Conservation (phyloP, 2,797 vertebrate species). For the Pterois miles region DNA sequence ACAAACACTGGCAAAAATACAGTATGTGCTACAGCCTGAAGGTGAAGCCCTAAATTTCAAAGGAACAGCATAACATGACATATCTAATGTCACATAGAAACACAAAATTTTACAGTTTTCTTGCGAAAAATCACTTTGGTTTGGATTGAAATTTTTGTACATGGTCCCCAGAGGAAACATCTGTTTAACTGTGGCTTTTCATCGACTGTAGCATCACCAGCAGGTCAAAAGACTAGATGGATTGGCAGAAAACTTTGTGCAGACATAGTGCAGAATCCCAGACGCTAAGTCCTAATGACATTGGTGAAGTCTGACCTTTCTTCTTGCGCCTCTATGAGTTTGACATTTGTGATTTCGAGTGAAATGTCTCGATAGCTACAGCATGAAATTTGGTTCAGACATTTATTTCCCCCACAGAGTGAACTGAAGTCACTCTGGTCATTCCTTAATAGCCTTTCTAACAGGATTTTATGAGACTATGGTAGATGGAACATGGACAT, state of each 20-base stretch:
- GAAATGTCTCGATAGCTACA: background rate
- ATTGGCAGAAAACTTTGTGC: background rate
- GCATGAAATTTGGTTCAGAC: background rate
- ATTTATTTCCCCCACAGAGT: background rate
- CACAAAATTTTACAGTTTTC: background rate
- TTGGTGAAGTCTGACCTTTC: background rate
- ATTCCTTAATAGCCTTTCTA: too few species aligned
- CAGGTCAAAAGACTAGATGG: background rate
- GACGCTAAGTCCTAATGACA: background rate
- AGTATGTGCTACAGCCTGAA: background rate
- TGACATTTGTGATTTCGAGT: background rate
- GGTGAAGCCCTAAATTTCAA: conserved; percentile 4
- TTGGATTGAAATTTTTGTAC: background rate
- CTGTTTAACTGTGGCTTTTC: background rate
- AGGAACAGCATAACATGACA: background rate
- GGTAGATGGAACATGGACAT: too few species aligned
- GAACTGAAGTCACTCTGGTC: background rate
- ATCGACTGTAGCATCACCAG: background rate
- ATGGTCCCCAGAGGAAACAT: background rate
- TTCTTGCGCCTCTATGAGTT: background rate
- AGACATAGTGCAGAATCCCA: background rate
- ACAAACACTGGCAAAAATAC: conserved; percentile 4
- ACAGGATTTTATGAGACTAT: too few species aligned
- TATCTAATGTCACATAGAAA: background rate
- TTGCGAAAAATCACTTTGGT: background rate